A percentile compares a stretch with the other conserved stretches of the same genome.
Conservation (phyloP, 2,888 invertebrate genomes). For the Rapana venosa region DNA sequence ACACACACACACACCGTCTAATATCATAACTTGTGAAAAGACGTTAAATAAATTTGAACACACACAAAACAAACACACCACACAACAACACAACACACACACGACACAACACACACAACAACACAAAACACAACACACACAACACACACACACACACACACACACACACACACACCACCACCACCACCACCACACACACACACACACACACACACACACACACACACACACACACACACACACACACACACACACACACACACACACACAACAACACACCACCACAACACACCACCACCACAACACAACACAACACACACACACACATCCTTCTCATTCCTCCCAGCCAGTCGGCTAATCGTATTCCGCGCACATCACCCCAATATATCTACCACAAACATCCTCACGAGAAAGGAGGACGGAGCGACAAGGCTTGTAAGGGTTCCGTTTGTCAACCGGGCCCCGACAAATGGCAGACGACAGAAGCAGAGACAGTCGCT, state of each 20-base stretch:
- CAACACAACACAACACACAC: neutral
- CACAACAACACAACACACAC: too few relatives aligned
- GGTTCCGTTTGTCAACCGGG: neutral
- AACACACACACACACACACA: slow-evolving; percentile 10
- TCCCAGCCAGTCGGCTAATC: neutral
- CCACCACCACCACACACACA: neutral
- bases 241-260: neutral
- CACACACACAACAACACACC: neutral
- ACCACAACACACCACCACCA: neutral
- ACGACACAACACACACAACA: neutral
- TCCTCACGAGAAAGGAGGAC: neutral
- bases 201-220: too few relatives aligned
- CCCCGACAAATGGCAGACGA: neutral
- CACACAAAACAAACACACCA: too few relatives aligned
- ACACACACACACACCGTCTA: too few relatives aligned
- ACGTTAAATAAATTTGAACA: too few relatives aligned
- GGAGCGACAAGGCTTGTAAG: neutral
- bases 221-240: neutral
- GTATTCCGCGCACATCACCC: neutral
- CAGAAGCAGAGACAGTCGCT: neutral
- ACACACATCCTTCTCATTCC: neutral
- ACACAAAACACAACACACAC: too few relatives aligned
- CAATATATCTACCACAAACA: neutral
- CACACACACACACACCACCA: neutral
- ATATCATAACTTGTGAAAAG: too few relatives aligned